These are phyloP conservation scores for Myiozetetes cayanensis DNA, from an alignment of 2,113 vertebrate species.

Conservation along the genomic window DNA sequence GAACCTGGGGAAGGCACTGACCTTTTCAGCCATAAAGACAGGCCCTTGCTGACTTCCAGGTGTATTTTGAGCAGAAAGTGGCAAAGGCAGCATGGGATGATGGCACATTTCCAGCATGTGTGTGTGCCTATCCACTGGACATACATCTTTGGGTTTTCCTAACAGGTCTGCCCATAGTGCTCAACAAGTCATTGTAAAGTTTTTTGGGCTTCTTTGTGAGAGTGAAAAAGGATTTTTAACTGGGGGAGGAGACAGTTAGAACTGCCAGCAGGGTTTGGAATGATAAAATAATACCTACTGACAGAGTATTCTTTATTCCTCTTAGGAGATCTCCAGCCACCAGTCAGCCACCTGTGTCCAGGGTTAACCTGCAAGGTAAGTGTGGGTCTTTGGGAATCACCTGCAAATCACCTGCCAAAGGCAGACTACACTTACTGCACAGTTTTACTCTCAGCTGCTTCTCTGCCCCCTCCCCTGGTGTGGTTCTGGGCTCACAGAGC, in stretches of 20 bases:
- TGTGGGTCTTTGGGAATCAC: neutral
- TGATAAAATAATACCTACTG: neutral
- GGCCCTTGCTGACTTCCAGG: neutral
- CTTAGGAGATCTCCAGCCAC: conserved; percentile 89
- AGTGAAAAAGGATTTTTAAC: neutral
- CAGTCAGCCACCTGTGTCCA: conserved; percentile 84
- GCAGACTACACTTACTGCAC: neutral
- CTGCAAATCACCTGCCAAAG: neutral
- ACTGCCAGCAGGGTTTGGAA: neutral
- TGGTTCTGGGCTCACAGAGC: neutral
- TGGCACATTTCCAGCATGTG: neutral
- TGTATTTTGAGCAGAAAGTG: neutral
- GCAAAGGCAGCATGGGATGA: neutral
- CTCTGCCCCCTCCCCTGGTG: neutral
- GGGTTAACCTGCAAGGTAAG: conserved; percentile 90
- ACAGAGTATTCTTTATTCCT: neutral
- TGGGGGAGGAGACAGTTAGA: neutral
- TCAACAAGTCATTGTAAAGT: neutral
- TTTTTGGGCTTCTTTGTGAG: neutral
- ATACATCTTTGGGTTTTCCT: neutral
- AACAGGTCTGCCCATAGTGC: too few relatives aligned
- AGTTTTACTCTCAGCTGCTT: neutral
- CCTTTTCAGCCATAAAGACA: neutral
- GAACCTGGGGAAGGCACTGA: too few relatives aligned
- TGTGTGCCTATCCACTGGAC: neutral